phyloP scores from a whole-genome alignment of 2,797 vertebrate genomes.

The Thripadectes ignobilis region DNA sequence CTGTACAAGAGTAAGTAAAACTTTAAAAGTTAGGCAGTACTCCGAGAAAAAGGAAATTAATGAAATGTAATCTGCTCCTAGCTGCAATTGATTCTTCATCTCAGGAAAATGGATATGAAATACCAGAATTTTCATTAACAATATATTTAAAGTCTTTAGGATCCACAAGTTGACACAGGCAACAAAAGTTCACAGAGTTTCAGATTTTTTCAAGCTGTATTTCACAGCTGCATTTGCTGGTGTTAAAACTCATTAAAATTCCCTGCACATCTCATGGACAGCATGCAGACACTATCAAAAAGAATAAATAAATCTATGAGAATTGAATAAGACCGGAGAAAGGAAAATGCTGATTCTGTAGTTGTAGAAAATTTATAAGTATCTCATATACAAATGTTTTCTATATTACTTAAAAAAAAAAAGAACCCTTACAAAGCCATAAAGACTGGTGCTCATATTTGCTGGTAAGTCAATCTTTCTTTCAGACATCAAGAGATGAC shows the following conservation, averaged over 20 bases:
- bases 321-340: neutral
- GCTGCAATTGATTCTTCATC: neutral
- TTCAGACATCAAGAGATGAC: constrained; percentile 79
- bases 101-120: neutral
- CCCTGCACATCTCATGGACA: neutral
- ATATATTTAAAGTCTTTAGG: neutral
- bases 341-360: neutral
- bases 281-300: neutral
- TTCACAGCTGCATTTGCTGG: neutral
- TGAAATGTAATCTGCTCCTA: neutral
- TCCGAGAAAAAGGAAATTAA: neutral
- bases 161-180: neutral
- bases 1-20: neutral
- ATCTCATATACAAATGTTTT: constrained; percentile 46
- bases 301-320: neutral
- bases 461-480: constrained; percentile 78
- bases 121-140: neutral
- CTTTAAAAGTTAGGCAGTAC: neutral
- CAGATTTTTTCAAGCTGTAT: neutral
- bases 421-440: constrained; percentile 5
- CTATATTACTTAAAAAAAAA: neutral
- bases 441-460: constrained; percentile 69
- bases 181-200: neutral
- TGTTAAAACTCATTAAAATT: constrained; percentile 31
- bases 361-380: neutral